These are phyloP conservation scores for Nezara viridula DNA, from an alignment of 2,888 invertebrate species.

Conservation along the genomic window DNA sequence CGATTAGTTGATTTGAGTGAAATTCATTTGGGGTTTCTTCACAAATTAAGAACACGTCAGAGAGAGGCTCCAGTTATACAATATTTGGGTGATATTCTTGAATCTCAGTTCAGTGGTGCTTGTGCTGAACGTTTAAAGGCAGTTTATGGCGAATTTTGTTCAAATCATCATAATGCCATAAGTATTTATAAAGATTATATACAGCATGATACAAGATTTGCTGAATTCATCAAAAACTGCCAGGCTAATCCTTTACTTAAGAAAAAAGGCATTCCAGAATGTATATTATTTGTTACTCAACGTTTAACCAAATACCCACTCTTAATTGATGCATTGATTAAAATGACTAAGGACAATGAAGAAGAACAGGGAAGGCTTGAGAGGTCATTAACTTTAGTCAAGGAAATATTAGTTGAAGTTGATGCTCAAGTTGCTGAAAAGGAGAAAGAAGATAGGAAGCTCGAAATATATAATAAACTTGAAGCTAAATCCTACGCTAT, in stretches of 20 bases:
- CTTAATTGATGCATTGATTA: slow-evolving; percentile 90
- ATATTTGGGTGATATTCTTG: slow-evolving; percentile 87
- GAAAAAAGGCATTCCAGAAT: slow-evolving; percentile 96
- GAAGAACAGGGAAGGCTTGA: slow-evolving; percentile 84
- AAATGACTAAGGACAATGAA: slow-evolving; percentile 87
- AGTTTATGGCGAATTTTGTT: slow-evolving; percentile 93
- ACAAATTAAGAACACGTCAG: slow-evolving; percentile 80
- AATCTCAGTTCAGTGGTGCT: slow-evolving; percentile 82
- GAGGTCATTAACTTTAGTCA: slow-evolving; percentile 84
- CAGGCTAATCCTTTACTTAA: slow-evolving; percentile 87
- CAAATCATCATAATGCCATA: slow-evolving; percentile 91
- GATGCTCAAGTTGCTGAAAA: slow-evolving; percentile 94
- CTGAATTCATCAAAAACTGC: slow-evolving; percentile 88
- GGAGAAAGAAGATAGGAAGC: slow-evolving; percentile 88
- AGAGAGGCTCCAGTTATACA: slow-evolving; percentile 78
- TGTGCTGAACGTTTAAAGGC: slow-evolving; percentile 80
- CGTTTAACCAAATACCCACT: slow-evolving; percentile 95
- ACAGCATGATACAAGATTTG: slow-evolving; percentile 81
- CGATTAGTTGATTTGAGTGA: slow-evolving; percentile 87
- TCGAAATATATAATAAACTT: slow-evolving; percentile 92
- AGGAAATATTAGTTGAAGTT: slow-evolving; percentile 90
- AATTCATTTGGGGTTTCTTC: slow-evolving; percentile 84
- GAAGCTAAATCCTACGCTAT: slow-evolving; percentile 93
- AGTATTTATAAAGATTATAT: slow-evolving; percentile 90
- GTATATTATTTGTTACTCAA: slow-evolving; percentile 94